Conservation (phyloP, 2,113 vertebrate genomes). For the Nestor notabilis region DNA sequence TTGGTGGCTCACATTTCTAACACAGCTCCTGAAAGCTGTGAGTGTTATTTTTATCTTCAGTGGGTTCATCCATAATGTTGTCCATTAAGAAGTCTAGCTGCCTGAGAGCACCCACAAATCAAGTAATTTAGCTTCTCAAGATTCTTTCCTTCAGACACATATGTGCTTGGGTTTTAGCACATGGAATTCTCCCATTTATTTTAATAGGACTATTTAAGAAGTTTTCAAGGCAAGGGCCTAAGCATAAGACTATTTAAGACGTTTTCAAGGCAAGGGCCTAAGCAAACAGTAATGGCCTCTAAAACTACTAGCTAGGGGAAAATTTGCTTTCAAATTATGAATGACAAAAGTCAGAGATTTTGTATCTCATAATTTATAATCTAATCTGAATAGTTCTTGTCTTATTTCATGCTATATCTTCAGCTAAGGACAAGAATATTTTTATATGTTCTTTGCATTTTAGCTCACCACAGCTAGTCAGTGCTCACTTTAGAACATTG, state of each 20-base stretch:
- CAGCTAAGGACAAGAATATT: background rate
- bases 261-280: background rate
- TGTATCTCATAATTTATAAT: background rate
- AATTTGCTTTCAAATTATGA: background rate
- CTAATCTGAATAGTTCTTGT: background rate
- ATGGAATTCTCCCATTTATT: background rate
- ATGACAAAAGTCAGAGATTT: background rate
- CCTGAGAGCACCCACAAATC: conserved; percentile 3
- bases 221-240: background rate
- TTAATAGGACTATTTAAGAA: background rate
- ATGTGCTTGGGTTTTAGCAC: fast-evolving
- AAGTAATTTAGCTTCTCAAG: background rate
- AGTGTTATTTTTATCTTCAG: conserved; percentile 29
- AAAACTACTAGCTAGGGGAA: background rate
- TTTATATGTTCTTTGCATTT: background rate
- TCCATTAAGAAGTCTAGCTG: conserved; percentile 11
- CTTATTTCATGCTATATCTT: background rate
- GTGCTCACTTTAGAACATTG: background rate
- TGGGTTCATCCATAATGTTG: background rate
- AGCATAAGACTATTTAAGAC: background rate
- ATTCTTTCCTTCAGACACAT: background rate
- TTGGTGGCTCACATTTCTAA: background rate
- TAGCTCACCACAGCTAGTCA: background rate
- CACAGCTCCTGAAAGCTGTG: background rate
- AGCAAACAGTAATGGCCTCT: background rate